Base-by-base conservation (phyloP, 1,140 invertebrate species). In the Ceratosolen solmsi region DNA sequence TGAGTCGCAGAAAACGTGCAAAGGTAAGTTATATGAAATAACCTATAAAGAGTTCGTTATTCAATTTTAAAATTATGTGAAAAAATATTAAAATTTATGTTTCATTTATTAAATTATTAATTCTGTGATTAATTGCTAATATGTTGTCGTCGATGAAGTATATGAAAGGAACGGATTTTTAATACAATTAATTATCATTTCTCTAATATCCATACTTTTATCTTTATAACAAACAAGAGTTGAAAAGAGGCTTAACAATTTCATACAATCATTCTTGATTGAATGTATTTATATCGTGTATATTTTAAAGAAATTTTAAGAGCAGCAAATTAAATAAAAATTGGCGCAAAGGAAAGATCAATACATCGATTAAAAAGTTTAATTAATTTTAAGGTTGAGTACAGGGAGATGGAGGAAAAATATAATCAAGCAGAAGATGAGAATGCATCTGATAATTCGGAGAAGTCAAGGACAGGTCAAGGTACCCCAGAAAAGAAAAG, bases 361-460 rank as follows among this genome's bases (percentile, higher is more conserved):
- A 17, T 82, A 41, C 38, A 54, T 33, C 83, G 68, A 65, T 17
- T 54, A 33, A 27, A 68, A 70, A 20, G 58, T 49, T 33, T 41
- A 88, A 87, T 88, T 89, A 90, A 88, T 91, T 82, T 89, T 84
- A 83, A 95, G 94, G 92, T 94, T 82, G 94, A 95, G 86, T 93
- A 93, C 83, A 93, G 93, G 84, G 94, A 95, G 89, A 91, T 94
- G 86, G 94, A 95, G 85, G 94, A 95, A 80, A 95, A 95, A 87
- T 92, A 93, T 80, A 94, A 93, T 88, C 89, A 90, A 86, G 80
- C 89, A 7, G 94, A 94, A 79, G 94, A 95, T 85, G 94, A 94
- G 87, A 94, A 93, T 85, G 90, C 92, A 74, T 93, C 93, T 3
- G 94, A 94, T 85, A 92, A 92, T 58, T 93, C 93, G n/a, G 94